Evolutionary conservation across 2,113 vertebrate genomes (phyloP), one percentile per base, ranked within the genome.

Genomic region (Podiceps cristatus): DNA sequence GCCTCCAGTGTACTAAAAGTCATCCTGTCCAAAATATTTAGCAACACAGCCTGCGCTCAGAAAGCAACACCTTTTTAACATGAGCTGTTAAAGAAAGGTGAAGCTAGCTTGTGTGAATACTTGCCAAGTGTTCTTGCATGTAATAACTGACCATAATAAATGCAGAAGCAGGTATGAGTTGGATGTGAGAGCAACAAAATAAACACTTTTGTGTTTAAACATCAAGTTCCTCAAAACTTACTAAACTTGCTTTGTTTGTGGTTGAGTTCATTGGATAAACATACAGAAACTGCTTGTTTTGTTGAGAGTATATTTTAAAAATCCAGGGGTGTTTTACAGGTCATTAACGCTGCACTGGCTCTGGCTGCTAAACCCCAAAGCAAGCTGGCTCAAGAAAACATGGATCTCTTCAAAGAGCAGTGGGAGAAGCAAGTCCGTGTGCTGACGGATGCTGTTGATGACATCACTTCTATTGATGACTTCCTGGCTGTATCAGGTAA

Each of bases 391-490:
- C 99, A 99, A 75, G 99, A 99, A 93, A 99, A 99, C 97, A 99
- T 99, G 99, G 99, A 99, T 95, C 97, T 99, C 93, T 99, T 99
- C 98, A 99, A 99, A 96, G 99, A 99, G 81, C 99, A 99, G 83
- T 99, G 99, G 99, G 99, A 99, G 98, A 99, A 99, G 97, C 99
- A 99, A 93, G 99, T 99, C 56, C 99, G 99, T 0, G 99, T 99
- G 88, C 99, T 99, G 94, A 99, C 99, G 0, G 99, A 99, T 67
- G 99, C 99, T 35, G 99, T 99, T 1, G 99, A 99, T 96, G 99
- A 99, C 98, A 99, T 99, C 94, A 99, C 99, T 58, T 99, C 99
- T 95, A 99, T 99, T 59, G 99, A 99, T 76, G 99, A 99, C 98
- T 99, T 99, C 98, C 98, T 99, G 96, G 99, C 99, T 90, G 99